These are phyloP conservation scores for Mythimna impura DNA, from an alignment of 2,888 invertebrate genomes.

Conservation along the genomic window DNA sequence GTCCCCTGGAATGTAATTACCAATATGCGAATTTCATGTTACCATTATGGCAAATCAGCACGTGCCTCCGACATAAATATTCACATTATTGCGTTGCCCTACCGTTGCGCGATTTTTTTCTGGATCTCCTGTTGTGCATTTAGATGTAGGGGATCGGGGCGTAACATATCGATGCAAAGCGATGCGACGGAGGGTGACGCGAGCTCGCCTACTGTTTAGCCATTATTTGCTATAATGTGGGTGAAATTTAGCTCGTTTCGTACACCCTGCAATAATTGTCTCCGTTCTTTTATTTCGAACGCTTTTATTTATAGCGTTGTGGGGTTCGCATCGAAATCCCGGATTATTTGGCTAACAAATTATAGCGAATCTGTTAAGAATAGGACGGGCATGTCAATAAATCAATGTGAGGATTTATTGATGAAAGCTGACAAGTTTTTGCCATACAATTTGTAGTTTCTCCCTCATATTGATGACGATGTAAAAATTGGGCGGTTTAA, in stretches of 20 bases:
- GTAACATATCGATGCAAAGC: constrained; percentile 85
- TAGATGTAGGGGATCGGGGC: constrained; percentile 86
- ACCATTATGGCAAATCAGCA: constrained; percentile 86
- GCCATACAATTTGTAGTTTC: constrained; percentile 71
- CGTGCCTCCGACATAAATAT: constrained; percentile 89
- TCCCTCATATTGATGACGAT: constrained; percentile 70
- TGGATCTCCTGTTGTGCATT: constrained; percentile 87
- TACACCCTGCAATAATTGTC: constrained; percentile 86
- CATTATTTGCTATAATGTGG: constrained; percentile 90
- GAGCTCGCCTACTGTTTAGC: constrained; percentile 85
- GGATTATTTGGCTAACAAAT: constrained; percentile 91
- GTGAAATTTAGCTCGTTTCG: constrained; percentile 88
- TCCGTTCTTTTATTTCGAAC: constrained; percentile 83
- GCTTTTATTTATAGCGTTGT: constrained; percentile 76
- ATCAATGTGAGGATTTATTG: constrained; percentile 87
- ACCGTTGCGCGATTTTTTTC: constrained; percentile 81
- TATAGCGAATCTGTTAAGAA: constrained; percentile 88
- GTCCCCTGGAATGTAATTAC: constrained; percentile 79
- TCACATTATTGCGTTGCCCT: constrained; percentile 87
- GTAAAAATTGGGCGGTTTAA: constrained; percentile 60
- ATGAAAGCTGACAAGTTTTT: constrained; percentile 82
- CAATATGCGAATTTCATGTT: constrained; percentile 87
- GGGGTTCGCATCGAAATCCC: constrained; percentile 83
- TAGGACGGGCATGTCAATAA: constrained; percentile 88
- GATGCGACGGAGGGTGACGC: constrained; percentile 80